A percentile compares a stretch with the other conserved stretches of the same genome.
phyloP scores from a whole-genome alignment of 2,888 invertebrate genomes.

The Sinhomidia bicolor region DNA sequence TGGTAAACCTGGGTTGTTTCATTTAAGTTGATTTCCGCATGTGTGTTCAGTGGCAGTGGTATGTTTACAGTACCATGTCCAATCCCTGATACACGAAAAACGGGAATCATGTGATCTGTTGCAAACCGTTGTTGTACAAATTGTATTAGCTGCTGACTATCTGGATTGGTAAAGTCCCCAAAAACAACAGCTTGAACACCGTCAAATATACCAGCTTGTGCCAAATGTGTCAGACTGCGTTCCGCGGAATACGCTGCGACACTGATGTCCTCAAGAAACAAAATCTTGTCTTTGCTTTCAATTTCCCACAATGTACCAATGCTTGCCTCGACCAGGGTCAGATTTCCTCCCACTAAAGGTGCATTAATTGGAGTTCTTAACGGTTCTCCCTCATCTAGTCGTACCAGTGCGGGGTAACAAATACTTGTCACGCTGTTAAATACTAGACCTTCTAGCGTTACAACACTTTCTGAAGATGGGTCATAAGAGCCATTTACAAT shows the following conservation, averaged over 20 bases:
- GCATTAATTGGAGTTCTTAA: slow-evolving; percentile 31
- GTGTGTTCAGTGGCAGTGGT: slow-evolving; percentile 71
- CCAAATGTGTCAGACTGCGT: slow-evolving; percentile 71
- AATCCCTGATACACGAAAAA: slow-evolving; percentile 66
- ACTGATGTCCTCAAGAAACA: slow-evolving; percentile 73
- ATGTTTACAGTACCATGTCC: slow-evolving; percentile 71
- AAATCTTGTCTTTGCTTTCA: slow-evolving; percentile 39
- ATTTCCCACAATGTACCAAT: slow-evolving; percentile 73
- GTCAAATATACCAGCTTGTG: slow-evolving; percentile 68
- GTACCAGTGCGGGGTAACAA: slow-evolving; percentile 60
- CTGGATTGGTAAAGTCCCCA: slow-evolving; percentile 73
- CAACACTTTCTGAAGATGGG: slow-evolving; percentile 56
- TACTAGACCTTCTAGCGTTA: slow-evolving; percentile 42
- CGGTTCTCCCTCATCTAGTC: slow-evolving; percentile 57
- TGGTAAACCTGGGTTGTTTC: slow-evolving; percentile 5
- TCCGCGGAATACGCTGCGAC: slow-evolving; percentile 73
- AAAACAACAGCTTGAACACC: slow-evolving; percentile 68
- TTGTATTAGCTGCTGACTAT: slow-evolving; percentile 54
- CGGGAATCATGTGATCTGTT: slow-evolving; percentile 61
- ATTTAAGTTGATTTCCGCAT: slow-evolving; percentile 43
- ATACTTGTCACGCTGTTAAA: slow-evolving; percentile 46
- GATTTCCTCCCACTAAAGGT: slow-evolving; percentile 69
- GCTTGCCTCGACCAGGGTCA: slow-evolving; percentile 65
- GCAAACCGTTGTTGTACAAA: slow-evolving; percentile 69
- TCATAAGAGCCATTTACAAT: slow-evolving; percentile 72